Evolutionary conservation across 2,888 invertebrate species (phyloP).

Genomic region (Gisinianus flammeolus): DNA sequence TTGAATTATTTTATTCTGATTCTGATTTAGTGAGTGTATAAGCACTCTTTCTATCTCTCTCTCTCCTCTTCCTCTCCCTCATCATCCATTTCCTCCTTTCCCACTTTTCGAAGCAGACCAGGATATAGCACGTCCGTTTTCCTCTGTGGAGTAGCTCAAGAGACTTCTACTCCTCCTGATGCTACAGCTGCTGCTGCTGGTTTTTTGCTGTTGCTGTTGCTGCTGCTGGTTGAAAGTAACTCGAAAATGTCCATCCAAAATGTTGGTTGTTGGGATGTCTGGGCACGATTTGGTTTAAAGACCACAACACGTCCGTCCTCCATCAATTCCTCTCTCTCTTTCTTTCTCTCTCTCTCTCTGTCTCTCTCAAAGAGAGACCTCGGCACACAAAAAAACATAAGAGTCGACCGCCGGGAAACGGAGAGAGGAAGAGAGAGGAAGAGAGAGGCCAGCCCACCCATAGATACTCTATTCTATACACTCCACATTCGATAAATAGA

Average conservation of each 20-base stretch:
- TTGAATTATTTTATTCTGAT: background rate
- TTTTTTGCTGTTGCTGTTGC: too few species aligned
- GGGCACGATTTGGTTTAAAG: background rate
- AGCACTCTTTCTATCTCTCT: background rate
- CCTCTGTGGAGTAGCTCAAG: background rate
- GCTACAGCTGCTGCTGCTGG: too few species aligned
- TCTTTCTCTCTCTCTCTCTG: background rate
- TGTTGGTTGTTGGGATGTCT: background rate
- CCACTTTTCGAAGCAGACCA: background rate
- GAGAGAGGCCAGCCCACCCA: background rate
- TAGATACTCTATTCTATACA: too few species aligned
- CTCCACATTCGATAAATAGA: too few species aligned
- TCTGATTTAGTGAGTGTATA: background rate
- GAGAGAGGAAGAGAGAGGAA: background rate
- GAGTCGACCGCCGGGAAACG: background rate
- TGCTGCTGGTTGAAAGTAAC: too few species aligned
- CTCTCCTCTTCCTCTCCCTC: background rate
- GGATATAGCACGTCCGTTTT: background rate
- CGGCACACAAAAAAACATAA: too few species aligned
- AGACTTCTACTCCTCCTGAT: too few species aligned
- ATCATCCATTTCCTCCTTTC: background rate
- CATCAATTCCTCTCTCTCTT: conserved; percentile 6
- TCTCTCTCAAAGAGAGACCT: too few species aligned
- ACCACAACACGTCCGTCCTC: conserved; percentile 16
- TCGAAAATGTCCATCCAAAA: too few species aligned